Base-by-base conservation (phyloP, 2,888 invertebrate genomes). In the Vandiemenella viatica region DNA sequence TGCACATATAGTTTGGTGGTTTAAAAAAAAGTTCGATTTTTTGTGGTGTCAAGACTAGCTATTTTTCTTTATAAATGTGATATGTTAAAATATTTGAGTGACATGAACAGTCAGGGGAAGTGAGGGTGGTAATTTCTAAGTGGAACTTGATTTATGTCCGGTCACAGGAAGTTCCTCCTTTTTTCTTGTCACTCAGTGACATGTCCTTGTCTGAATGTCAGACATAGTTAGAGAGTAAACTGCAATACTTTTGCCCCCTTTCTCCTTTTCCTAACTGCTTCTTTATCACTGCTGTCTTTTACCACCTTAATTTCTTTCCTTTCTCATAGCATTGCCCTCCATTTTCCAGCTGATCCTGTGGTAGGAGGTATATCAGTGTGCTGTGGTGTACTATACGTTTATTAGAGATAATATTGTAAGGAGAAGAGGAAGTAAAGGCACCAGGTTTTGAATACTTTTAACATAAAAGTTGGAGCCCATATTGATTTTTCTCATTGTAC, bases 121-220 rank as follows among this genome's bases (percentile, higher is more conserved):
- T 32, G 32, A 32, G n/a, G 32, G 32, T n/a, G n/a, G n/a, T n/a
- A 32, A 10, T 32, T 32, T n/a, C 10, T 32, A 10, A 13, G 32
- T 32, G 32, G n/a, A 32, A 32, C 13, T 32, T 32, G 10, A 32
- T 47, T 47, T 40, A 19, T 20, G 49, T 45, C 49, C 49, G 49
- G 49, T 49, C 49, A 49, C 49, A 49, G 49, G 49, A 49, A 49
- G 49, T 49, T 49, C 49, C 49, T 49, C 44, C 17, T 46, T 19
- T 21, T 38, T 22, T 22, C 15, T n/a, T 38, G 16, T 20, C 16
- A 16, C 21, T 38, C 13, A 21, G 10, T 20, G 38, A 22, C 47
- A 41, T 15, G 7, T 47, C 47, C 26, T 42, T 42, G 47, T 19
- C 47, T 47, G 23, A 98, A 97, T 75, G 84, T 98, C 74, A 98